Base-by-base conservation (phyloP, 2,113 vertebrate genomes). In the Ovibos moschatus region DNA sequence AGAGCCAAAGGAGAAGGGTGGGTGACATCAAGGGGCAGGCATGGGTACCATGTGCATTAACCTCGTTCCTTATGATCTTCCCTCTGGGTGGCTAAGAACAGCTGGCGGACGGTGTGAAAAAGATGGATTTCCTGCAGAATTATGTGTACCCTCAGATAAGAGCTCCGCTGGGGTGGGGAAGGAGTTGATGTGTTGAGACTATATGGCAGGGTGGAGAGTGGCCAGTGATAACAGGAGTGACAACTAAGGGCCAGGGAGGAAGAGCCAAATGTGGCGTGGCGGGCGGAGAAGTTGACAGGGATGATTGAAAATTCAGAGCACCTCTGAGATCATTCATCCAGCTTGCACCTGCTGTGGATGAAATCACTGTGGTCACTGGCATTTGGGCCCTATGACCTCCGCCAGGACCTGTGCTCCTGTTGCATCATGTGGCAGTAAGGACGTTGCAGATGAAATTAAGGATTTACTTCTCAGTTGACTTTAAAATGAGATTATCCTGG, bases 21-120 rank as follows among this genome's bases (percentile, higher is more conserved):
- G 55, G 28, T 33, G 81, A n/a, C 28, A n/a, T 47, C 36, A 87
- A 40, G 25, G 13, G 27, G 36, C 30, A 89, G 60, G 40, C 36
- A 2, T 14, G 15, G n/a, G 11, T 23, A 25, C 43, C 84, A 14
- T 0, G 0, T 3, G 7, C 28, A 16, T 53, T 19, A n/a, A 45
- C 17, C 55, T 47, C 10, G 1, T 74, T 74, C 17, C 91, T 25
- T 93, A 6, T 23, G 92, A 12, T 43, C 15, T 45, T 60, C 33
- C 33, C 19, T 94, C 27, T 7, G 21, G 74, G 62, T 53, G 85
- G 33, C 78, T 50, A 27, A 74, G 74, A 71, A n/a, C 19, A 27
- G 27, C 36, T 58, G 10, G 27, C 79, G 67, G 21, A 16, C 4
- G 11, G 43, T 53, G 45, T 62, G 78, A 36, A 25, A 33, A 82